phyloP scores from a whole-genome alignment of 1,140 invertebrate genomes.

The Saccostrea cuccullata region DNA sequence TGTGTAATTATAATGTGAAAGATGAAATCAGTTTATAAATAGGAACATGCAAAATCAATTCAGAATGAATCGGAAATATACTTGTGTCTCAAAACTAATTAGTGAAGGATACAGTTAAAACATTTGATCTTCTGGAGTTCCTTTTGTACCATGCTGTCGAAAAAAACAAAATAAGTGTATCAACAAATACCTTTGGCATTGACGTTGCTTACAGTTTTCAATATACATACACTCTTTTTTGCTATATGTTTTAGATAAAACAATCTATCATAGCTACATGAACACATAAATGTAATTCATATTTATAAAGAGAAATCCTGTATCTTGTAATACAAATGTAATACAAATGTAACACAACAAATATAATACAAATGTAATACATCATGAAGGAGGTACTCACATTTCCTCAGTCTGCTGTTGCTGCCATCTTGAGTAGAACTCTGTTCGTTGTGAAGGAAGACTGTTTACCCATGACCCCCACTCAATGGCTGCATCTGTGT shows the following conservation, averaged over 20 bases:
- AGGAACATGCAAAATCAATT: too few species aligned
- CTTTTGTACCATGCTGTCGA: conserved; percentile 63
- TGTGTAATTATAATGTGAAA: background rate
- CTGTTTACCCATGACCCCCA: conserved; percentile 73
- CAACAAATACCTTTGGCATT: background rate
- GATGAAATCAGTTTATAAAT: too few species aligned
- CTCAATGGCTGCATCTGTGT: conserved; percentile 67
- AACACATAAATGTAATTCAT: too few species aligned
- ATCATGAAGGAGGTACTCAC: background rate
- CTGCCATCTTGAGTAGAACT: conserved; percentile 66
- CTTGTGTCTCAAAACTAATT: background rate
- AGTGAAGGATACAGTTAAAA: conserved; percentile 74
- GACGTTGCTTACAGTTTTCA: background rate
- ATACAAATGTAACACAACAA: too few species aligned
- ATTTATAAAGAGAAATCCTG: too few species aligned
- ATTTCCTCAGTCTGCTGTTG: background rate
- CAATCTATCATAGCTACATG: too few species aligned
- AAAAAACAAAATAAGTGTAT: conserved; percentile 20
- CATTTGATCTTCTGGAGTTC: conserved; percentile 73
- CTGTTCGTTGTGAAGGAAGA: conserved; percentile 63
- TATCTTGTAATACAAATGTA: too few species aligned
- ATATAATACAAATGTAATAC: too few species aligned
- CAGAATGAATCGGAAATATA: too few species aligned
- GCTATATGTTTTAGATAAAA: too few species aligned
- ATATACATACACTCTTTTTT: too few species aligned